Evolutionary conservation across 2,113 vertebrate species (phyloP), one percentile per base, ranked within the genome.

Genomic region (Brachirus orientalis): DNA sequence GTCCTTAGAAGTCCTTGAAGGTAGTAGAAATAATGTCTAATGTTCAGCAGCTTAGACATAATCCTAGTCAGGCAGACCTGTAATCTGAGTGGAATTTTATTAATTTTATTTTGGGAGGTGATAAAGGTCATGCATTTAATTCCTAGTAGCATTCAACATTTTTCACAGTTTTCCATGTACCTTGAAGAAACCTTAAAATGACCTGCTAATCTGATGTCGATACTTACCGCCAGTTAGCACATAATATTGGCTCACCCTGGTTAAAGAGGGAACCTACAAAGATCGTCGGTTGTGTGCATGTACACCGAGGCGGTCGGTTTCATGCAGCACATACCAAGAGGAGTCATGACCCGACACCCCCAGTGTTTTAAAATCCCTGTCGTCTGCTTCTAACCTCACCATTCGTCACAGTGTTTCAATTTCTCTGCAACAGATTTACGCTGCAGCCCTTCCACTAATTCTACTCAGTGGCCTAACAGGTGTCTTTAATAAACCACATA

Each of bases 351-450:
- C 73, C 54, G 50, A 48, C 60, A 64, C 74, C 62, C 65, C 68
- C 60, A 61, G 52, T 69, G 68, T 76, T 72, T 83, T 59, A 51
- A 79, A 64, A 41, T 44, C 74, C 33, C 43, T 66, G 53, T 55
- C 57, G 48, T 76, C 53, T 60, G 47, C 60, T 67, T 57, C 48
- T 13, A 11, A 45, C 48, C 72, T 52, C 35, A 37, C 47, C 51
- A 68, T 83, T 70, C 9, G 46, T 78, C 70, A 80, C 69, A 37
- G 70, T 54, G 48, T 60, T 56, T 58, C 61, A 52, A 14, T 76
- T 64, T 68, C 56, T 69, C 63, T 13, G 51, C 65, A 65, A 50
- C 59, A 73, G 53, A 67, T 65, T 63, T 52, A 45, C 61, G 74
- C 53, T 52, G 45, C 35, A 59, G 61, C 57, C 37, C 60, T 51